Conservation (phyloP, 2,797 vertebrate genomes). For the Halcyon chelicuti region DNA sequence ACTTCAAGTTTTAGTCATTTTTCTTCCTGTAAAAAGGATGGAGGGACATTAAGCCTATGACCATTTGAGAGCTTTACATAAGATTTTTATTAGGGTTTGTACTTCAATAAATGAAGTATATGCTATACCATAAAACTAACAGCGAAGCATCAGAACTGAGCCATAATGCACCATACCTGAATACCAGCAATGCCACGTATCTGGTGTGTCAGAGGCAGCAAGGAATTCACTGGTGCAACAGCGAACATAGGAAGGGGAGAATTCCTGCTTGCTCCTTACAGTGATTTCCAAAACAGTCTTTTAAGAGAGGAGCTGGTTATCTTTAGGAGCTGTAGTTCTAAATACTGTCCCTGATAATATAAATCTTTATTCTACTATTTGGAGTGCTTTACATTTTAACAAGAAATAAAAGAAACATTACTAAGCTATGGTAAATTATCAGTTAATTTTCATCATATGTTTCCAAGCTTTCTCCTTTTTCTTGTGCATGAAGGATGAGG, state of each 20-base stretch:
- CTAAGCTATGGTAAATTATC: not conserved
- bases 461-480: not conserved
- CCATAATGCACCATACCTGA: not conserved
- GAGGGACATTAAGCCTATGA: constrained; percentile 20
- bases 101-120: not conserved
- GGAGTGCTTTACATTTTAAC: not conserved
- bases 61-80: not conserved
- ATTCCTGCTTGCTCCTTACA: not conserved
- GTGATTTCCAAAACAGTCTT: not conserved
- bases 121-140: not conserved
- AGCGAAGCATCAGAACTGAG: not conserved
- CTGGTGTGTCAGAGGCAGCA: not conserved
- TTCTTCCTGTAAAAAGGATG: constrained; percentile 55
- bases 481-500: not conserved
- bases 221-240: not conserved
- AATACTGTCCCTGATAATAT: not conserved
- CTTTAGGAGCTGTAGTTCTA: not conserved
- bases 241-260: not conserved
- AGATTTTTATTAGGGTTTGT: not conserved
- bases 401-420: not conserved
- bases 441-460: not conserved
- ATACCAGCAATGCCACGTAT: not conserved
- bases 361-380: not conserved
- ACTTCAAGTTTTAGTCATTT: constrained; percentile 69
- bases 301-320: not conserved